Evolutionary conservation across 2,888 invertebrate species (phyloP), one percentile per base, ranked within the genome.

Genomic region (Odontocolon sp.): DNA sequence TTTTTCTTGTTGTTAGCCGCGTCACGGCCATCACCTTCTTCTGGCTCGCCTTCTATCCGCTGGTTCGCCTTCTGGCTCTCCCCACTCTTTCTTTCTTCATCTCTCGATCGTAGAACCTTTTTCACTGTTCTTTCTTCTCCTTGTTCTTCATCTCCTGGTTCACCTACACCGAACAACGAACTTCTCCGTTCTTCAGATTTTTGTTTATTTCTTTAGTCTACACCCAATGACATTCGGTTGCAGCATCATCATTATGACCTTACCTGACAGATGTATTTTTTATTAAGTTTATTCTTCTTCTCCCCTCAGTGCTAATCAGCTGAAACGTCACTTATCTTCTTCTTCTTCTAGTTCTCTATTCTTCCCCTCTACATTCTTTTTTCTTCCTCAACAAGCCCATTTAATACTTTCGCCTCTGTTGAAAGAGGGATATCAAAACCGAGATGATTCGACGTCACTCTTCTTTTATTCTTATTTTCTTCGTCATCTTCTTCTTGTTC

Each of bases 1-100:
- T 57, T 52, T 68, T 66, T 66, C 50, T 40, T 42, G 64, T 50
- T 40, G 56, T 56, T n/a, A 61, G 33, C 50, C 36, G 66, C 67
- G 45, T 77, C 77, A 77, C 36, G 72, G 77, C 59, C 72, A 72
- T 77, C 69, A 69, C 69, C 64, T 64, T 72, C 68, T 64, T 72
- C 68, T 64, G 63, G 72, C 54, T 68, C 18, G 57, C 57, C 77
- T 72, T 64, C 72, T 72, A 42, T 9, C 40, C 23, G 59, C 68
- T 59, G 64, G 68, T 69, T 77, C 50, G 54, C 77, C 77, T 77
- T 77, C 72, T 77, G 59, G 52, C 21, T 54, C 38, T 28, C 23
- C 45, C 42, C 63, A 47, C 33, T 16, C 52, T 50, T 50, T 50
- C 42, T 64, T 69, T 64, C 56, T 59, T 52, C 61, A 9, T 33